Conservation (phyloP, 2,888 invertebrate species). For the Atrina japonica region DNA sequence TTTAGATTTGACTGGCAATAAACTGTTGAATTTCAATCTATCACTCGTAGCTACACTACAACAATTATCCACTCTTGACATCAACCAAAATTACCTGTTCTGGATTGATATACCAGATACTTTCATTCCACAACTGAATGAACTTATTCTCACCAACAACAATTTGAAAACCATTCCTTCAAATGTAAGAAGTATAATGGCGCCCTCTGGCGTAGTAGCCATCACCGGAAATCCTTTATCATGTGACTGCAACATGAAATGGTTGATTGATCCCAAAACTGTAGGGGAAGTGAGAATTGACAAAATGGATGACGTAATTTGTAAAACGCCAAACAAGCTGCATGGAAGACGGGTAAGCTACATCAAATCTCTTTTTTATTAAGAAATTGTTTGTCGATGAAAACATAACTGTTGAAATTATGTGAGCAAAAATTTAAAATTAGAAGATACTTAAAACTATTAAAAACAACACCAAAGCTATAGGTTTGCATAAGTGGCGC, state of each 20-base stretch:
- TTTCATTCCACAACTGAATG: constrained; percentile 45
- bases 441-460: too few relatives aligned
- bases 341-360: constrained; percentile 52
- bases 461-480: too few relatives aligned
- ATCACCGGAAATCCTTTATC: constrained; percentile 62
- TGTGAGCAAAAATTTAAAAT: too few relatives aligned
- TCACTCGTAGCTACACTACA: constrained; percentile 49
- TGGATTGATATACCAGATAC: constrained; percentile 46
- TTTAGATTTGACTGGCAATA: constrained; percentile 59
- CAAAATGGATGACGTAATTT: constrained; percentile 50
- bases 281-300: constrained; percentile 50
- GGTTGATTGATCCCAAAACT: constrained; percentile 48
- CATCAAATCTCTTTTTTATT: too few relatives aligned
- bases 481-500: too few relatives aligned
- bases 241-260: constrained; percentile 66
- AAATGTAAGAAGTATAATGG: constrained; percentile 48
- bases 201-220: constrained; percentile 49
- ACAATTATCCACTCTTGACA: constrained; percentile 54
- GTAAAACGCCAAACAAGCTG: constrained; percentile 49
- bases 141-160: constrained; percentile 54
- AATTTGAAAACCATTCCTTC: constrained; percentile 50
- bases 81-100: constrained; percentile 54
- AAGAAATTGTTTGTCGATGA: too few relatives aligned
- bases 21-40: constrained; percentile 58
- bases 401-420: too few relatives aligned